A percentile compares a stretch with the other conserved stretches of the same genome.
These are phyloP conservation scores for Sarotherodon lohbergeri DNA, from an alignment of 2,113 vertebrate species.

Conservation along the genomic window DNA sequence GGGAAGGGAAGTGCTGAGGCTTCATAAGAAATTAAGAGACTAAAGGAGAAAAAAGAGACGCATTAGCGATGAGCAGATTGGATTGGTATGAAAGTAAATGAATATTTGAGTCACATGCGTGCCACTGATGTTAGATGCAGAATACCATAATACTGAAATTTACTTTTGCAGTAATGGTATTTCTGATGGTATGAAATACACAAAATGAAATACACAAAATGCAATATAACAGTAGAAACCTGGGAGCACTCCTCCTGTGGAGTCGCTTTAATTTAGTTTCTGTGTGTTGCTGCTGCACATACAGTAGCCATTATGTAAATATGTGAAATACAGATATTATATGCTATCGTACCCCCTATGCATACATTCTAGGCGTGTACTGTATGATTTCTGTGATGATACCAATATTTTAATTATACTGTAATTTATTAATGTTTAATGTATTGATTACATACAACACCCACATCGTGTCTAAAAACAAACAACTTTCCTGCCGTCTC, in stretches of 20 bases:
- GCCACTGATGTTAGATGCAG: background rate
- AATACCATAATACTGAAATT: background rate
- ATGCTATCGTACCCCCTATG: background rate
- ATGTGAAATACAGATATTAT: background rate
- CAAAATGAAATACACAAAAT: background rate
- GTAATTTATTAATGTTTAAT: background rate
- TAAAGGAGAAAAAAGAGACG: background rate
- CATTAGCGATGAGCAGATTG: background rate
- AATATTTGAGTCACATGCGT: background rate
- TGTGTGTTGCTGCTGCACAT: background rate
- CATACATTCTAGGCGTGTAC: background rate
- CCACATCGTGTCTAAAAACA: background rate
- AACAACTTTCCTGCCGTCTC: background rate
- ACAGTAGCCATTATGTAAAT: background rate
- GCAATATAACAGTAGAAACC: background rate
- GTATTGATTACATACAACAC: background rate
- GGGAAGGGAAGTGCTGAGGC: background rate
- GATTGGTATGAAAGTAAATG: background rate
- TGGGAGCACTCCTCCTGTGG: background rate
- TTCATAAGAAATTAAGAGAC: background rate
- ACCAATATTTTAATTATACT: background rate
- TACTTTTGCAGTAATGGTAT: background rate
- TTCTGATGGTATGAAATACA: background rate
- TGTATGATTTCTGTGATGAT: background rate
- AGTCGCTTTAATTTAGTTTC: background rate